phyloP scores from a whole-genome alignment of 2,888 invertebrate genomes.

The Heliconius hortense region DNA sequence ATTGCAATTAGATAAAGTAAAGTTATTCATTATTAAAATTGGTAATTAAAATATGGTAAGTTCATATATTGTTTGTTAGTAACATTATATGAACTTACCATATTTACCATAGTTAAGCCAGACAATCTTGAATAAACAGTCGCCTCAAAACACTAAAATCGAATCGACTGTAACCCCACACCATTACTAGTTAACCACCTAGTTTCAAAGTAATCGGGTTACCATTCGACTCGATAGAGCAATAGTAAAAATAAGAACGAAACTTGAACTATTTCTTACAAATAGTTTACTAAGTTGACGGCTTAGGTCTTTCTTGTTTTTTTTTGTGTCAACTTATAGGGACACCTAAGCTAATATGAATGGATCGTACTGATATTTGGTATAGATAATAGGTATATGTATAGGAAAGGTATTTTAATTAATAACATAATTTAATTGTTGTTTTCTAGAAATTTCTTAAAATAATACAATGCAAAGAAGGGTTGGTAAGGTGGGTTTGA shows the following conservation, averaged over 20 bases:
- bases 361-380: not conserved
- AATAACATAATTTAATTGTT: no score
- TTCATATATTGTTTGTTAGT: not conserved
- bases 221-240: constrained; percentile 16
- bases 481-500: no score
- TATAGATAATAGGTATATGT: no score
- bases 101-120: no score
- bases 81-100: no score
- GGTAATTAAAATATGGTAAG: not conserved
- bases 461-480: no score
- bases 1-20: not conserved
- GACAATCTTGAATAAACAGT: constrained; percentile 31
- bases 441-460: no score
- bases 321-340: not conserved
- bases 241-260: not conserved
- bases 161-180: constrained; percentile 38
- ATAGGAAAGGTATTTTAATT: no score
- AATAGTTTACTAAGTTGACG: not conserved
- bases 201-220: constrained; percentile 37
- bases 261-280: not conserved
- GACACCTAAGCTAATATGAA: not conserved
- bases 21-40: not conserved
- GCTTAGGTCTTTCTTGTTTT: not conserved
- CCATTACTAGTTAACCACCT: constrained; percentile 38
- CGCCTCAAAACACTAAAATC: constrained; percentile 39